These are phyloP conservation scores for Patiria pectinifera DNA, from an alignment of 53 echinoderm and acorn worm species.

Conservation along the genomic window DNA sequence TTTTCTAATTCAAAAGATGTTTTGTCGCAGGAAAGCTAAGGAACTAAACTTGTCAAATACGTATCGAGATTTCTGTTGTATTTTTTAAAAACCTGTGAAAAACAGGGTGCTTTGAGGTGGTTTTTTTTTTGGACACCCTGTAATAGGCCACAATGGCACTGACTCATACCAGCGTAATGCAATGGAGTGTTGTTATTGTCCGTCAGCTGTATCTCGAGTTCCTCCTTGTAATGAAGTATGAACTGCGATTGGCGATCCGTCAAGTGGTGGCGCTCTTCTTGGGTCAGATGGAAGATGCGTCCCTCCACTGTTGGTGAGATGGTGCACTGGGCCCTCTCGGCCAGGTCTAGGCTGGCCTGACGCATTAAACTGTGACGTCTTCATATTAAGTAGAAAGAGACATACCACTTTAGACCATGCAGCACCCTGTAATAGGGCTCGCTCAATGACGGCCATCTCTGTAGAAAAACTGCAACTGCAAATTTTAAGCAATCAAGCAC, in stretches of 20 bases:
- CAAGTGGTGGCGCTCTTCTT: slow-evolving; percentile 54
- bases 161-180: slow-evolving; percentile 18
- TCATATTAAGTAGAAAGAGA: neutral
- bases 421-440: neutral
- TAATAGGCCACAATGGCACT: too few species aligned
- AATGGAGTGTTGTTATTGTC: slow-evolving; percentile 13
- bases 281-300: slow-evolving; percentile 72
- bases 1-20: too few species aligned
- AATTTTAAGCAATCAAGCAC: too few species aligned
- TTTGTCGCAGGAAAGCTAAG: too few species aligned
- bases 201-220: slow-evolving; percentile 51
- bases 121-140: too few species aligned
- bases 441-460: too few species aligned
- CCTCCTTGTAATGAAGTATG: slow-evolving; percentile 55
- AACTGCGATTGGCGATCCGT: slow-evolving; percentile 61
- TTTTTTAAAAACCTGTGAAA: too few species aligned
- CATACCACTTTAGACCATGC: neutral
- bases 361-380: slow-evolving; percentile 72
- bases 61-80: too few species aligned
- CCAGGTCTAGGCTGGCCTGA: slow-evolving; percentile 57
- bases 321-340: slow-evolving; percentile 69
- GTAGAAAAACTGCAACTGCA: too few species aligned
- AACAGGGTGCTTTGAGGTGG: too few species aligned
- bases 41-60: too few species aligned
- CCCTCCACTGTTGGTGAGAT: slow-evolving; percentile 78